A percentile compares a stretch with the other conserved stretches of the same genome.
Evolutionary conservation across 2,888 invertebrate species (phyloP).

Genomic region (Muschampia plurimacula): DNA sequence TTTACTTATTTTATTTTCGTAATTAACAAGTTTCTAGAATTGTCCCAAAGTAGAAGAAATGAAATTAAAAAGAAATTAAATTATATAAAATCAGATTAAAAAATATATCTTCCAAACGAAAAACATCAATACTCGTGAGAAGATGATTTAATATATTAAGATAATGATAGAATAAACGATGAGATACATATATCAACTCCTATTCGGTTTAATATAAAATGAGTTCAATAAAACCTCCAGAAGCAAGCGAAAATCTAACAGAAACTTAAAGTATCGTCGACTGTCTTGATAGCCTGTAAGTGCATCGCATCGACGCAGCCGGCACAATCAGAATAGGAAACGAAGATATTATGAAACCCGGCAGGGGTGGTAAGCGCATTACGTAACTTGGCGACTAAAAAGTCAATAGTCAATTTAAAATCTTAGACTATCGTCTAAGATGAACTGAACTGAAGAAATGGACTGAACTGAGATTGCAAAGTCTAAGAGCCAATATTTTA

Average conservation of each 20-base stretch:
- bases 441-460: constrained; percentile 13
- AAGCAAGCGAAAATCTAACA: constrained; percentile 1
- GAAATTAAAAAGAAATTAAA: no score
- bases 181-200: background rate
- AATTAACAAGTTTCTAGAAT: no score
- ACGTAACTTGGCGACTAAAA: constrained; percentile 44
- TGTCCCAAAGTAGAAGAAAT: no score
- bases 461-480: constrained; percentile 28
- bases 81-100: background rate
- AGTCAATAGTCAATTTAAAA: background rate
- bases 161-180: background rate
- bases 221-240: background rate
- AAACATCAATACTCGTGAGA: background rate
- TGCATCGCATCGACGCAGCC: constrained; percentile 40
- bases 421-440: constrained; percentile 14
- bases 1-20: no score
- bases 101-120: background rate
- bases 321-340: constrained; percentile 51
- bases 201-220: background rate
- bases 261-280: constrained; percentile 24
- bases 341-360: constrained; percentile 51
- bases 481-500: constrained; percentile 9
- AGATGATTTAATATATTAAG: no score
- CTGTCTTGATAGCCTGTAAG: constrained; percentile 27
- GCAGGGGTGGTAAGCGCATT: constrained; percentile 48